phyloP scores from a whole-genome alignment of 1,140 invertebrate genomes.

The Triops longicaudatus region DNA sequence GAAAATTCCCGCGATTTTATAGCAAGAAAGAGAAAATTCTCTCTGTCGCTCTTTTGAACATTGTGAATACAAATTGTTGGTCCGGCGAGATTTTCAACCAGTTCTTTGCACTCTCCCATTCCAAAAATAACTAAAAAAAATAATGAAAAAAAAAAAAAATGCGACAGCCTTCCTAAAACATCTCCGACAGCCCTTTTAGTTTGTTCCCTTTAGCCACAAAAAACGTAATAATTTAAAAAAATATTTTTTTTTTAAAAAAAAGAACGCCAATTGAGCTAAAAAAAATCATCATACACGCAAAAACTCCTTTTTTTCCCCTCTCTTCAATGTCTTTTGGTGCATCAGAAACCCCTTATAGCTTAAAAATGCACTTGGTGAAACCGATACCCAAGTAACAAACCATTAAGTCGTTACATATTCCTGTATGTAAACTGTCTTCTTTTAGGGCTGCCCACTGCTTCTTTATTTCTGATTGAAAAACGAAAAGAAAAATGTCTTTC shows the following conservation, averaged over 20 bases:
- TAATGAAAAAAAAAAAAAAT: too few species aligned
- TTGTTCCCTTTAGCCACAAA: too few species aligned
- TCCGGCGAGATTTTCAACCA: background rate
- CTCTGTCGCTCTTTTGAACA: background rate
- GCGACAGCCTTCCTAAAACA: too few species aligned
- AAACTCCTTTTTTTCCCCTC: background rate
- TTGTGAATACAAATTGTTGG: conserved; percentile 1
- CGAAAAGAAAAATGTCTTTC: background rate
- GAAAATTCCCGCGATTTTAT: background rate
- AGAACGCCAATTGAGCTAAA: background rate
- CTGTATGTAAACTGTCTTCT: background rate
- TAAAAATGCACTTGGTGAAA: conserved; percentile 2
- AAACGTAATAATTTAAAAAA: too few species aligned
- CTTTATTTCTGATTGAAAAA: background rate
- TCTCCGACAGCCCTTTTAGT: too few species aligned
- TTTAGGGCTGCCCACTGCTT: background rate
- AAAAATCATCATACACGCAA: background rate
- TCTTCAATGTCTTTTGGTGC: background rate
- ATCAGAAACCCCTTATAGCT: background rate
- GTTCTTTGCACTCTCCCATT: background rate
- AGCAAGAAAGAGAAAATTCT: background rate
- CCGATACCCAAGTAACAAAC: background rate
- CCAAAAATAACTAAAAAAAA: background rate
- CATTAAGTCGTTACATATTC: background rate
- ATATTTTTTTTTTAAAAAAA: background rate